These are phyloP conservation scores for Hippocampus kuda DNA, from an alignment of 2,797 vertebrate species.

Conservation along the genomic window DNA sequence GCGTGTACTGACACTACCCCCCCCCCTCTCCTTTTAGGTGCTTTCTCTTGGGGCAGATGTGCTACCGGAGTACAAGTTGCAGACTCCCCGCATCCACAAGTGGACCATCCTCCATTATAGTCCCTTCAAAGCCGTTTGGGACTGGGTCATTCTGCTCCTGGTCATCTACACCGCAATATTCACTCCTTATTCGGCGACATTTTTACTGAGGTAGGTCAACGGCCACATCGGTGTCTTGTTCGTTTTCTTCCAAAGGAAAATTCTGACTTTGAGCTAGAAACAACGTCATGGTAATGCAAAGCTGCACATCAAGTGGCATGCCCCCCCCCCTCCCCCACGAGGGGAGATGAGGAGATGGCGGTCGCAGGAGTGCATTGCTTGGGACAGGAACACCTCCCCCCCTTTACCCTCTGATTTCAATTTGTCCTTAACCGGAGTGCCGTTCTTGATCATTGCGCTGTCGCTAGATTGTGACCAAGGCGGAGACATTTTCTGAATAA, in stretches of 20 bases:
- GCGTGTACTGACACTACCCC: too few relatives aligned
- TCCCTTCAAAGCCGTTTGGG: constrained; percentile 87
- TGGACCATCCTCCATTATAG: constrained; percentile 92
- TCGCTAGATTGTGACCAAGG: too few relatives aligned
- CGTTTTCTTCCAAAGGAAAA: too few relatives aligned
- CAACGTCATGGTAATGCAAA: too few relatives aligned
- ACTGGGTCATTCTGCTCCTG: constrained; percentile 84
- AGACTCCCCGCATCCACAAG: constrained; percentile 81
- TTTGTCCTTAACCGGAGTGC: background rate
- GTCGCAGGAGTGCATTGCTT: too few relatives aligned
- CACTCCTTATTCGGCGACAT: constrained; percentile 78
- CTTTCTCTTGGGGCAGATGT: constrained; percentile 36
- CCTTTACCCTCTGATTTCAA: too few relatives aligned
- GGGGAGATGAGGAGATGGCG: background rate
- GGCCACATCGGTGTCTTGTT: background rate
- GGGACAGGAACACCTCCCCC: too few relatives aligned
- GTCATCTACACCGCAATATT: constrained; percentile 55
- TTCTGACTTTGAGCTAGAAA: too few relatives aligned
- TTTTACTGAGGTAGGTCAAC: constrained; percentile 29
- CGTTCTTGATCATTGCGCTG: too few relatives aligned
- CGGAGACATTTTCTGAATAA: too few relatives aligned
- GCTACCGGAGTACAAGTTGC: constrained; percentile 80
- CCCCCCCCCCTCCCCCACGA: background rate
- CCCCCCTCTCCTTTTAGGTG: constrained; percentile 9
- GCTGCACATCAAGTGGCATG: too few relatives aligned